Percentiles rank a stretch among this genome's conserved stretches.
These are phyloP conservation scores for Crotalus adamanteus DNA, from an alignment of 2,797 vertebrate genomes.

Conservation along the genomic window DNA sequence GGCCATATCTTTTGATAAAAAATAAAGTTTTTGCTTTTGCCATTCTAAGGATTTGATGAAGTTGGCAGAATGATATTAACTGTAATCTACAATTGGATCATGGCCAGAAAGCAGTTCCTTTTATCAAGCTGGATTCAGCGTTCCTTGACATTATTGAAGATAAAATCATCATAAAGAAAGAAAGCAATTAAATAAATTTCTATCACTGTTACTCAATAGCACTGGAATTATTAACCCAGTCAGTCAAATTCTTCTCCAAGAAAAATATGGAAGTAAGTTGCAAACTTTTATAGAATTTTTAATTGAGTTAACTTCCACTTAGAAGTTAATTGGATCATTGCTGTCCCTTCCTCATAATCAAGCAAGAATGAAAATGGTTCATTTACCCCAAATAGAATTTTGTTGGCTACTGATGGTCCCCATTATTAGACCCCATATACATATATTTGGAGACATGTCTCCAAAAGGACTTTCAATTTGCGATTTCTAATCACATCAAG, in stretches of 20 bases:
- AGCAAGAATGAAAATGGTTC: background rate
- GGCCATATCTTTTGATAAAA: background rate
- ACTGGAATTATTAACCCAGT: conserved; percentile 3
- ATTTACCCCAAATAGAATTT: background rate
- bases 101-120: background rate
- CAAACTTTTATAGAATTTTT: conserved; percentile 49
- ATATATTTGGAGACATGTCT: background rate
- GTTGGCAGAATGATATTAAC: background rate
- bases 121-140: background rate
- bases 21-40: background rate
- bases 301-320: conserved; percentile 31
- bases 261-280: conserved; percentile 43
- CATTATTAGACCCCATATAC: background rate
- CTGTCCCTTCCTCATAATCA: background rate
- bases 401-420: background rate
- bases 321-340: background rate
- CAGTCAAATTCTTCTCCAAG: conserved; percentile 47
- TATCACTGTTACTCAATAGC: conserved; percentile 49
- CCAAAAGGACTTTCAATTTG: background rate
- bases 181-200: conserved; percentile 54
- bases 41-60: background rate
- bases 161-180: conserved; percentile 37
- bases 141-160: conserved; percentile 43
- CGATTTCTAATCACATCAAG: background rate
- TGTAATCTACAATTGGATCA: background rate